A percentile compares a stretch with the other conserved stretches of the same genome.
Conservation (phyloP, 2,797 vertebrate genomes). For the Melanogrammus aeglefinus region DNA sequence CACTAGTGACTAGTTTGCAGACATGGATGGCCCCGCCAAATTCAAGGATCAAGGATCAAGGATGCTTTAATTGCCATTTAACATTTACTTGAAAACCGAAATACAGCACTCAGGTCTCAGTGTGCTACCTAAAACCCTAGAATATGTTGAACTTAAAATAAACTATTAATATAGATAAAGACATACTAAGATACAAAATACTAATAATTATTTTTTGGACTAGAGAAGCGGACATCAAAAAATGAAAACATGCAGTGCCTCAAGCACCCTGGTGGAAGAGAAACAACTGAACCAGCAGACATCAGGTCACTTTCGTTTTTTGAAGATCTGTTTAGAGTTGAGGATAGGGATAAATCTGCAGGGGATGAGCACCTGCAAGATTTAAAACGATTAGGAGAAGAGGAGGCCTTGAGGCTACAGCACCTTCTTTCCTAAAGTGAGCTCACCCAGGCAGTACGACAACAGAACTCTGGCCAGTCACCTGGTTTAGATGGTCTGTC, state of each 20-base stretch:
- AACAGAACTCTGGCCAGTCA: too few species aligned
- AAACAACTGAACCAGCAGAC: neutral
- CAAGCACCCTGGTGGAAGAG: neutral
- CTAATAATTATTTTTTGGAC: neutral
- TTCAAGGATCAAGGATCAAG: neutral
- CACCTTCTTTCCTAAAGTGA: slow-evolving; percentile 5
- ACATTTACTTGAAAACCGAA: too few species aligned
- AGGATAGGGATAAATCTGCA: neutral
- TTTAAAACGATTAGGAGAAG: neutral
- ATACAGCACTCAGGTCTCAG: too few species aligned
- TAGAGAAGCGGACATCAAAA: neutral
- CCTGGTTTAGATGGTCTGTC: slow-evolving; percentile 5
- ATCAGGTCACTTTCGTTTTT: too few species aligned
- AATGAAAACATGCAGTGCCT: neutral
- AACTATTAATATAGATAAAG: too few species aligned
- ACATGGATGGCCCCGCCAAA: slow-evolving; percentile 2
- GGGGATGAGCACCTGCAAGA: neutral
- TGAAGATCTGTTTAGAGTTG: slow-evolving; percentile 10
- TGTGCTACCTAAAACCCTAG: too few species aligned
- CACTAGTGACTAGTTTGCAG: neutral
- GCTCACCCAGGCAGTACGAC: neutral
- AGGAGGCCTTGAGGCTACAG: neutral
- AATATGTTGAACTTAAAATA: too few species aligned
- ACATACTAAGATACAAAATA: too few species aligned
- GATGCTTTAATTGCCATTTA: too few species aligned